Evolutionary conservation across 2,888 invertebrate genomes (phyloP).

Genomic region (Chironomus riparius): DNA sequence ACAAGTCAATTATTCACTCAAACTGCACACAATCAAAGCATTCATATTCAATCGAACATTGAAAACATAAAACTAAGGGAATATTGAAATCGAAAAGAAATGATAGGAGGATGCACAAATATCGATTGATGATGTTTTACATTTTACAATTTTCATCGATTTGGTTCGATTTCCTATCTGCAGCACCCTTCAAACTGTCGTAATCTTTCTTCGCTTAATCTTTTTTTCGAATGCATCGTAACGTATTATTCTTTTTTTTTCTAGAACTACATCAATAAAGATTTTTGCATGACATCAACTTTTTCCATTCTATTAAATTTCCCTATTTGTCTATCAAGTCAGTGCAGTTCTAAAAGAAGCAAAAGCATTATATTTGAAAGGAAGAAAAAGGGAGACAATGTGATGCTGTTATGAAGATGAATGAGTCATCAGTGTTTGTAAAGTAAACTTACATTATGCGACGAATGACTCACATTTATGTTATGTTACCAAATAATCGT

Average conservation of each 20-base stretch:
- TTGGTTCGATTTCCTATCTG: constrained; percentile 11
- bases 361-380: not conserved
- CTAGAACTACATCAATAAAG: not conserved
- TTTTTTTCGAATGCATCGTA: constrained; percentile 13
- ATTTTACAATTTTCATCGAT: constrained; percentile 7
- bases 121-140: constrained; percentile 26
- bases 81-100: not conserved
- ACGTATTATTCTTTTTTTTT: not conserved
- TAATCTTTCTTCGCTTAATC: not conserved
- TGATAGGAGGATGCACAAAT: not conserved
- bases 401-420: not conserved
- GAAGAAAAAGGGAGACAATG: not conserved
- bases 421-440: not conserved
- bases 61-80: too few species aligned
- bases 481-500: not conserved
- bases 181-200: not conserved
- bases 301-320: not conserved
- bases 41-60: too few species aligned
- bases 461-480: not conserved
- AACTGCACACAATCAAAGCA: too few species aligned
- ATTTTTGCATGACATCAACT: constrained; percentile 10
- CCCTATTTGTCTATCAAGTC: not conserved
- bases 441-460: not conserved
- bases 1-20: too few species aligned
- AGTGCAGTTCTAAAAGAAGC: too few species aligned